Evolutionary conservation across 37 sponge, comb jelly and placozoan genomes (phyloP), one percentile per base, ranked within the genome.

Genomic region (Crambe crambe): DNA sequence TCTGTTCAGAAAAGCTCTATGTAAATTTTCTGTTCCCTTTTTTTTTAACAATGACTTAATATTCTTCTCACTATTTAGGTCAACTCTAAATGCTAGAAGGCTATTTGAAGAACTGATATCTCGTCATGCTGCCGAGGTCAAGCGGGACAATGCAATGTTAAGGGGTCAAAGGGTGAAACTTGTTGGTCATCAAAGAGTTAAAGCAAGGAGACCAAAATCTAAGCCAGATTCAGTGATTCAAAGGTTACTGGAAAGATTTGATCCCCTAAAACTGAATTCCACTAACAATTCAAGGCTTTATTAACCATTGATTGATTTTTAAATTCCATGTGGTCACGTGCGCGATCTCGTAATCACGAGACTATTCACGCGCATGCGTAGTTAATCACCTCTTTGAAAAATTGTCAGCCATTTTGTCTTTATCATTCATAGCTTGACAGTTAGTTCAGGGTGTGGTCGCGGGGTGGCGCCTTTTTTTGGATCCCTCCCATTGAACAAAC

Each of bases 151-250:
- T 23, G 42, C 72, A 41, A 17, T 71, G 8, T 2, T 39, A 20
- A 32, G 67, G 74, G 18, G 38, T 25, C 47, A 72, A 42, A 43
- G 26, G 20, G 40, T 15, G 23, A 23, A 41, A 5, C 4, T 25
- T 44, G n/a, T 44, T 72, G 37, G 38, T 10, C 70, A 68, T 8
- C 70, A 68, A 37, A 68, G 70, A 35, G 39, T 68, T 32, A 68
- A 27, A 10, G 29, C 17, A 25, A 38, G 41, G 47, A 78, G 40
- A 40, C 64, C 29, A 3, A 36, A 22, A 23, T 3, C 63, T 12
- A 77, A 77, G 27, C 51, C 76, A 34, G 76, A 83, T 41, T 70
- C 80, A 17, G 68, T 83, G 2, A 60, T 83, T 66, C 84, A 83
- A 6, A 75, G 44, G 56, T 70, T 83, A n/a, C 29, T 83, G 23